Conservation (phyloP, 2,888 invertebrate genomes). For the Cotesia congregata region DNA sequence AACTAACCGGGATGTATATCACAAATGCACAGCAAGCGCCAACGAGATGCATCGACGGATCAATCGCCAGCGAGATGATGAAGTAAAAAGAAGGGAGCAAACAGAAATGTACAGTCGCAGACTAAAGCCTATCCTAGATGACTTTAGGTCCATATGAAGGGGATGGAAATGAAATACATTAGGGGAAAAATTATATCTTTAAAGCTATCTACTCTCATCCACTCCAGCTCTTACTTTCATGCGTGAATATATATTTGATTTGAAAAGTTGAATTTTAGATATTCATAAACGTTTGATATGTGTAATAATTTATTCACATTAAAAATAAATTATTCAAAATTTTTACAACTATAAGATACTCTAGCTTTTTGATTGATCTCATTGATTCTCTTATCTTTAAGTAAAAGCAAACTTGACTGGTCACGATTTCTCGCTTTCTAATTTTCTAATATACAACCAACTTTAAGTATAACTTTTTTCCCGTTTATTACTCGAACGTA, state of each 20-base stretch:
- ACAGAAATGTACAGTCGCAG: slow-evolving; percentile 34
- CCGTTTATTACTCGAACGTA: neutral
- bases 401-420: slow-evolving; percentile 31
- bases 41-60: slow-evolving; percentile 36
- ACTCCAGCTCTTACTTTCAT: too few relatives aligned
- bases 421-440: slow-evolving; percentile 39
- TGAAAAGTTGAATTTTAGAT: slow-evolving; percentile 3
- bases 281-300: neutral
- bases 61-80: slow-evolving; percentile 32
- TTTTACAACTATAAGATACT: neutral
- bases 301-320: slow-evolving; percentile 3
- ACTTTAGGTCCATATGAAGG: slow-evolving; percentile 19
- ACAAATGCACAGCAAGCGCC: neutral
- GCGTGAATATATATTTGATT: neutral
- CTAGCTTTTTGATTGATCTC: slow-evolving; percentile 13
- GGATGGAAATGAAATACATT: slow-evolving; percentile 26
- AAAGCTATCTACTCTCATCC: slow-evolving; percentile 19
- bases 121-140: slow-evolving; percentile 11
- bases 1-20: neutral
- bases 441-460: slow-evolving; percentile 26
- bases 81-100: slow-evolving; percentile 19
- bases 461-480: neutral
- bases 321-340: neutral
- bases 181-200: slow-evolving; percentile 28
- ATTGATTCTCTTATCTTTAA: slow-evolving; percentile 10